A percentile compares a stretch with the other conserved stretches of the same genome.
phyloP scores from a whole-genome alignment of 1,140 invertebrate genomes.

The Euschistus heros region DNA sequence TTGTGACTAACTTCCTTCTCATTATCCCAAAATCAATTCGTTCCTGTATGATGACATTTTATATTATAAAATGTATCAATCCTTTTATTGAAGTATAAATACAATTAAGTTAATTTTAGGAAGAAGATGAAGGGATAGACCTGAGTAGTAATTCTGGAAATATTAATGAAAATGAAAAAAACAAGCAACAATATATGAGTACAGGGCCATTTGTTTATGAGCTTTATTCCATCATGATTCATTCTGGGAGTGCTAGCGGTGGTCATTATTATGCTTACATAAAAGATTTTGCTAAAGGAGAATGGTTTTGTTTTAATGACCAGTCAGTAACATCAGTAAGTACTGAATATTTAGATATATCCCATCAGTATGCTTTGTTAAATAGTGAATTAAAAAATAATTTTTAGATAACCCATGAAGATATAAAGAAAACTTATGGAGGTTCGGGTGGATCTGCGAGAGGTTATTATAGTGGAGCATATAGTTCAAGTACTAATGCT shows the following conservation, averaged over 20 bases:
- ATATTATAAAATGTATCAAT: not conserved
- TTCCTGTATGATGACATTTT: too few species aligned
- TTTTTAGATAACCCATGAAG: conserved; percentile 61
- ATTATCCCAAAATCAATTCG: too few species aligned
- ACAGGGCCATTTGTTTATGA: conserved; percentile 74
- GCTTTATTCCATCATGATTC: conserved; percentile 87
- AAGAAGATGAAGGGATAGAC: conserved; percentile 50
- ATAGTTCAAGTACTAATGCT: conserved; percentile 77
- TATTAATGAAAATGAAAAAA: conserved; percentile 41
- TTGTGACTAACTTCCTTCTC: too few species aligned
- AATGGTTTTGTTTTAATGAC: conserved; percentile 81
- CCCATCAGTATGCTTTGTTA: not conserved
- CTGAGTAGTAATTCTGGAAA: conserved; percentile 36
- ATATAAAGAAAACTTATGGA: conserved; percentile 77
- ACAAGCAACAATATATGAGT: conserved; percentile 32
- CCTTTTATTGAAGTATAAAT: not conserved
- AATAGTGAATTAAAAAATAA: not conserved
- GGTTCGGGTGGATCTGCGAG: conserved; percentile 47
- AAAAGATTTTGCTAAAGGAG: conserved; percentile 65
- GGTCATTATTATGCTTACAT: conserved; percentile 93
- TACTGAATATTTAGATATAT: conserved; percentile 23
- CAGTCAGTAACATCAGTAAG: conserved; percentile 53
- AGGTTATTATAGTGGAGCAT: conserved; percentile 61
- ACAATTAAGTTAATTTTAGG: conserved; percentile 28
- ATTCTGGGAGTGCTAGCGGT: conserved; percentile 81